Evolutionary conservation across 1,140 invertebrate species (phyloP), one percentile per base, ranked within the genome.

Genomic region (Hypsibius dujardini): DNA sequence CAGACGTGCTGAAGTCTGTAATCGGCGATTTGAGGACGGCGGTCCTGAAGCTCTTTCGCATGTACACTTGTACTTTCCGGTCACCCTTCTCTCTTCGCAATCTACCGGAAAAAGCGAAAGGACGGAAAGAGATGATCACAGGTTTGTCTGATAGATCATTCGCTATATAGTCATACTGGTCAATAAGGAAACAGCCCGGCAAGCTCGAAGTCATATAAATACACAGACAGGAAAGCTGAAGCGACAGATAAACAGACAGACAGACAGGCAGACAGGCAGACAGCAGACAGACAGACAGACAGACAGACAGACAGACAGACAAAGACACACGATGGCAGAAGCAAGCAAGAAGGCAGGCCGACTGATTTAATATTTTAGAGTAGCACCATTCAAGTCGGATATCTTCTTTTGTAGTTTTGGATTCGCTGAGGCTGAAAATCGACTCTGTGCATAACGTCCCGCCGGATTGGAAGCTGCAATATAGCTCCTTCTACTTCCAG

Each of bases 371-470:
- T 28, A 28, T 28, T 28, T 28, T 28, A 28, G 28, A 28, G 28
- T 28, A 28, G 28, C 28, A 28, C 28, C 28, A 28, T 28, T 28
- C 28, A 28, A 28, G 28, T 28, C 28, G 28, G 28, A 28, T 28
- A 28, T 28, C 28, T 28, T 28, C 28, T 28, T 28, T 28, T 28
- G 28, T 28, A 28, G 62, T 67, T 45, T 42, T 67, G 12, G 62
- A 67, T 42, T 45, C 62, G 12, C 3, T 12, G 7, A 12, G 42
- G 45, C 45, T 67, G 3, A 15, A 67, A 7, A 69, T 75, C 47
- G 74, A 75, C n/a, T 75, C 74, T 1, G 56, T 75, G 0, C 74
- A 75, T 47, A 76, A 74, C 67, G 2, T 75, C n/a, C 74, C 74
- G 0, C 73, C 74, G n/a, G 70, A 73, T 14, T 75, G 74, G 74